phyloP scores from a whole-genome alignment of 2,888 invertebrate species.

The Chrysopilus asiliformis region DNA sequence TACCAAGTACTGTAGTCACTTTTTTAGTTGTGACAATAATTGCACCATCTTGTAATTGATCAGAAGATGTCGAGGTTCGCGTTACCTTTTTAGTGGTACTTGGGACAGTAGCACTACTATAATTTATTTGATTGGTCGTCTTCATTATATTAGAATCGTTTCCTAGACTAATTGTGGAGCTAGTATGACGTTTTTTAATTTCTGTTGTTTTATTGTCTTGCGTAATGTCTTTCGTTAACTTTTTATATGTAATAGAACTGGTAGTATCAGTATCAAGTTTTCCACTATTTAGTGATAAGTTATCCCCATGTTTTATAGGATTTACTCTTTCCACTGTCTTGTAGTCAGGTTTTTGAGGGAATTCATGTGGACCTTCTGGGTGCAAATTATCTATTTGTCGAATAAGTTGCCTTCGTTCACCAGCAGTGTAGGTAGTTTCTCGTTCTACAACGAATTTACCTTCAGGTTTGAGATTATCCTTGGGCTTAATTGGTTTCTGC shows the following conservation, averaged over 20 bases:
- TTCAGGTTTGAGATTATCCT: slow-evolving; percentile 42
- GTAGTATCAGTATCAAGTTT: slow-evolving; percentile 43
- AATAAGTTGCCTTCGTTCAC: slow-evolving; percentile 27
- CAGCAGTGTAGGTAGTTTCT: slow-evolving; percentile 28
- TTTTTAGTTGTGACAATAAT: slow-evolving; percentile 40
- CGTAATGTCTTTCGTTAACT: slow-evolving; percentile 35
- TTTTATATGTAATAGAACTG: slow-evolving; percentile 40
- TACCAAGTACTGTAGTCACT: slow-evolving; percentile 34
- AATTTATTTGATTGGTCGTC: slow-evolving; percentile 47
- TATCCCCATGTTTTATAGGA: slow-evolving; percentile 42
- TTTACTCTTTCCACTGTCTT: slow-evolving; percentile 34
- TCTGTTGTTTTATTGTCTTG: slow-evolving; percentile 28
- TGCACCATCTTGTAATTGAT: slow-evolving; percentile 40
- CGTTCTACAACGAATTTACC: slow-evolving; percentile 36
- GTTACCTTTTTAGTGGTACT: slow-evolving; percentile 29
- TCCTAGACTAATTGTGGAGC: slow-evolving; percentile 52
- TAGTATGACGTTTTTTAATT: slow-evolving; percentile 47
- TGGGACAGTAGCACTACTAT: slow-evolving; percentile 38
- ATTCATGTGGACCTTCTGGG: slow-evolving; percentile 21
- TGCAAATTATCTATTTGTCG: slow-evolving; percentile 32
- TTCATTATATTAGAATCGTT: slow-evolving; percentile 41
- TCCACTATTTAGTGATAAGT: slow-evolving; percentile 40
- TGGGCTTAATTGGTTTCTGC: slow-evolving; percentile 39
- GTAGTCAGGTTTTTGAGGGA: slow-evolving; percentile 28
- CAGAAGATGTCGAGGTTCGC: slow-evolving; percentile 30